Percentiles rank a stretch among this genome's conserved stretches.
phyloP scores from a whole-genome alignment of 2,888 invertebrate species.

The Lithophane ornitopus region DNA sequence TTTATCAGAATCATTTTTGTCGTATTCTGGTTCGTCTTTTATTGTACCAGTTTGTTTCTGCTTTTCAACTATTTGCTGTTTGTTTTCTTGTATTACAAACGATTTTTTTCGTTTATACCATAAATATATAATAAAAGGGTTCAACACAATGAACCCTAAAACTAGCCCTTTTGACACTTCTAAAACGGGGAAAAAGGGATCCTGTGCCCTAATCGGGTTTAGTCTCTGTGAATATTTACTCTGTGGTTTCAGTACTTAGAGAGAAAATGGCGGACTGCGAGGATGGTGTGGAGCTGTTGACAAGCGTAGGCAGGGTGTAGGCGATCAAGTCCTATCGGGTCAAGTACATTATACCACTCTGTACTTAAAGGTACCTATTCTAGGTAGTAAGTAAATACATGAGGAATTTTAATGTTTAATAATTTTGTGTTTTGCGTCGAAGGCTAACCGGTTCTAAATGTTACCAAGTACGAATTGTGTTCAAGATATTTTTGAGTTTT shows the following conservation, averaged over 20 bases:
- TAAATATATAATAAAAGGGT: too few species aligned
- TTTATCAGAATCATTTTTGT: background rate
- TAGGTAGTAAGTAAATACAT: conserved; percentile 16
- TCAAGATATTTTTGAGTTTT: background rate
- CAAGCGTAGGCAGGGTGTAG: conserved; percentile 66
- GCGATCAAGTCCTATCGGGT: conserved; percentile 64
- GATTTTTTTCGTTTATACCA: too few species aligned
- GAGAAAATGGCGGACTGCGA: conserved; percentile 53
- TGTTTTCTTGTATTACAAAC: background rate
- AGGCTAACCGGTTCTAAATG: background rate
- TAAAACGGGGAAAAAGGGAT: too few species aligned
- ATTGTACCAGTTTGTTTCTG: background rate
- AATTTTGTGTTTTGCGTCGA: background rate
- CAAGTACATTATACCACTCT: conserved; percentile 53
- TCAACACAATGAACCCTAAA: too few species aligned
- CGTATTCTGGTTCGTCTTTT: background rate
- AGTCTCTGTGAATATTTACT: background rate
- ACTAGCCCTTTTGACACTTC: too few species aligned
- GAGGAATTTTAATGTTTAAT: conserved; percentile 1
- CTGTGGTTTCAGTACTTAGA: conserved; percentile 24
- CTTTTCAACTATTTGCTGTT: background rate
- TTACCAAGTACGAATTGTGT: background rate
- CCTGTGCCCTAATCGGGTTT: background rate
- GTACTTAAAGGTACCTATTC: conserved; percentile 40
- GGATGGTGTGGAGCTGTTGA: conserved; percentile 52